A percentile compares a stretch with the other conserved stretches of the same genome.
These are phyloP conservation scores for Sinosuthora webbiana DNA, from an alignment of 2,113 vertebrate genomes.

Conservation along the genomic window DNA sequence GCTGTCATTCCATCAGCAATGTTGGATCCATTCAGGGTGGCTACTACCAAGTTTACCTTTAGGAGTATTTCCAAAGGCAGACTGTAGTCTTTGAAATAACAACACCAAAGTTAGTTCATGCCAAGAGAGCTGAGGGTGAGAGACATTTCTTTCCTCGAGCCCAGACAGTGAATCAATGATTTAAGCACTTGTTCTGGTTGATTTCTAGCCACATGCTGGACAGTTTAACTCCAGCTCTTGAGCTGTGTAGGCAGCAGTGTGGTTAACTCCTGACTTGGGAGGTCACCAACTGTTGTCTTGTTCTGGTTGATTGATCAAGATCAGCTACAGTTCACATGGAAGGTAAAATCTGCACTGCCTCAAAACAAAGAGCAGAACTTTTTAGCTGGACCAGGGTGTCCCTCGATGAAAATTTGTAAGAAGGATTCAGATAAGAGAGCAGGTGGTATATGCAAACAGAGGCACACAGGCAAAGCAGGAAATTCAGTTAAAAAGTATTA, in stretches of 20 bases:
- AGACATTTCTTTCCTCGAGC: neutral
- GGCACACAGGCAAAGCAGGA: neutral
- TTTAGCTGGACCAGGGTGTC: neutral
- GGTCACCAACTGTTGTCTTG: neutral
- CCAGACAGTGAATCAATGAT: neutral
- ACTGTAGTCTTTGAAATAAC: neutral
- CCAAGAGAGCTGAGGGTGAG: neutral
- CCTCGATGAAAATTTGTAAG: neutral
- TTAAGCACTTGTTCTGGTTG: neutral
- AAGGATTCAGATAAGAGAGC: neutral
- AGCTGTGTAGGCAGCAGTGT: accelerated
- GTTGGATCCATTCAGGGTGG: neutral
- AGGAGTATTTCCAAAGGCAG: neutral
- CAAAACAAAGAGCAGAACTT: neutral
- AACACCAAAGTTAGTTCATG: neutral
- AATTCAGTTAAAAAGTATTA: neutral
- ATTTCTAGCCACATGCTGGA: neutral
- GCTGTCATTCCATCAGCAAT: neutral
- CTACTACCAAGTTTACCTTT: neutral
- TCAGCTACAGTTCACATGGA: neutral
- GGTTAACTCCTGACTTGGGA: neutral
- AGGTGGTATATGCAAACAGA: neutral
- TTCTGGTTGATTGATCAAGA: neutral
- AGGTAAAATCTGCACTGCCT: neutral
- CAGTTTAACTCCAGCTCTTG: neutral